Base-by-base conservation (phyloP, 2,113 vertebrate genomes). In the Prunella fulvescens region DNA sequence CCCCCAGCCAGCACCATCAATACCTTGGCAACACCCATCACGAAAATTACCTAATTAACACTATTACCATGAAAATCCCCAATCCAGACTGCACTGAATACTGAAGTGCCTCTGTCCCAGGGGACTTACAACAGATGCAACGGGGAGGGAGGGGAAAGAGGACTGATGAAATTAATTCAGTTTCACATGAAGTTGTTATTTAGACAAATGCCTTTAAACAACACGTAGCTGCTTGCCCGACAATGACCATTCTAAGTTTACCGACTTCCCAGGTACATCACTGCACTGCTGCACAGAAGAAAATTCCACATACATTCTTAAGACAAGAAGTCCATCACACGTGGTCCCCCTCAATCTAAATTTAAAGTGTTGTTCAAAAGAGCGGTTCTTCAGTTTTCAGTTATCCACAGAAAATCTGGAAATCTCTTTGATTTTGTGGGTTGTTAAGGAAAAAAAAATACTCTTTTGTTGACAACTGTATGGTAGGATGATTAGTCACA, bases 381-480 rank as follows among this genome's bases (percentile, higher is more conserved):
- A 82, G 3, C 73, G 18, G 11, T 48, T 78, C 58, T 85, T 71
- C 42, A 42, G 23, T 74, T 84, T 45, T 69, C 33, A 22, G 29
- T 71, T 74, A 79, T 70, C 64, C 48, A 65, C 12, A 82, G 29
- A 89, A 92, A 93, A 70, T 54, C 70, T 91, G 47, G 25, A 81
- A 54, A 51, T 65, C 66, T 80, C 54, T 71, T 91, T 42, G 57
- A 67, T 74, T 92, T 86, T 61, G 91, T 65, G 71, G 91, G 89
- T 72, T 82, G 89, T 19, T 29, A 88, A 62, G 45, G 73, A 22
- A 47, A 66, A 87, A 76, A 86, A 94, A 90, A 53, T 12, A 58
- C 62, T 47, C 74, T 61, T 93, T 94, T 97, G 92, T 97, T 96
- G 89, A 92, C 88, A 92, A 88, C 83, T 74, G 61, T 78, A 95